Percentiles rank a stretch among this genome's conserved stretches.
These are phyloP conservation scores for Folsomia manolachei DNA, from an alignment of 2,888 invertebrate genomes.

Conservation along the genomic window DNA sequence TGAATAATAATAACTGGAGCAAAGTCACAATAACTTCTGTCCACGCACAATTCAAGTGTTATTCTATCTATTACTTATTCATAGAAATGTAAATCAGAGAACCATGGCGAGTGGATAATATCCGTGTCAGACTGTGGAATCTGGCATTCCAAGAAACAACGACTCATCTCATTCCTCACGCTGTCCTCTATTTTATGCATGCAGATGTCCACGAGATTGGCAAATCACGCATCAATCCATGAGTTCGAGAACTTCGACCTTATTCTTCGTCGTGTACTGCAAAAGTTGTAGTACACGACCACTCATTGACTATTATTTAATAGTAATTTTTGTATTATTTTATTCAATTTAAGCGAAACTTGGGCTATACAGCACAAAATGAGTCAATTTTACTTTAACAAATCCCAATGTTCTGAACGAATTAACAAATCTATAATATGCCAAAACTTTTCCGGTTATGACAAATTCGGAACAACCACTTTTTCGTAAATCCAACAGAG, in stretches of 20 bases:
- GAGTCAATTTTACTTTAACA: no score
- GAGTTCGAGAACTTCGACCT: background rate
- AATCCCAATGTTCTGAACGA: no score
- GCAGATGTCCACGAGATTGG: background rate
- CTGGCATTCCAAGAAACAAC: slow-evolving; percentile 7
- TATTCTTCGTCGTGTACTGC: background rate
- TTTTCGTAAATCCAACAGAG: no score
- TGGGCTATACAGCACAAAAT: no score
- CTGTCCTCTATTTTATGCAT: slow-evolving; percentile 10
- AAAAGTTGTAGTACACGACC: no score
- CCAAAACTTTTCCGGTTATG: no score
- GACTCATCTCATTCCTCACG: slow-evolving; percentile 1
- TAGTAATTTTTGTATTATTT: no score
- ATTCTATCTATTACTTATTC: no score
- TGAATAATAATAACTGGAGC: slow-evolving; percentile 2
- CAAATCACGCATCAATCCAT: background rate
- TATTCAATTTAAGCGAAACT: no score
- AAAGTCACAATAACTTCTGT: background rate
- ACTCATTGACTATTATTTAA: no score
- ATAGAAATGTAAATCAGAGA: background rate
- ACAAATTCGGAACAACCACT: no score
- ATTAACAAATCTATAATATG: no score
- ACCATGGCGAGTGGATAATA: background rate
- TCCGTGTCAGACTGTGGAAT: slow-evolving; percentile 5
- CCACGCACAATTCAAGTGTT: background rate